Base-by-base conservation (phyloP, 2,888 invertebrate species). In the Epinotia demarniana region DNA sequence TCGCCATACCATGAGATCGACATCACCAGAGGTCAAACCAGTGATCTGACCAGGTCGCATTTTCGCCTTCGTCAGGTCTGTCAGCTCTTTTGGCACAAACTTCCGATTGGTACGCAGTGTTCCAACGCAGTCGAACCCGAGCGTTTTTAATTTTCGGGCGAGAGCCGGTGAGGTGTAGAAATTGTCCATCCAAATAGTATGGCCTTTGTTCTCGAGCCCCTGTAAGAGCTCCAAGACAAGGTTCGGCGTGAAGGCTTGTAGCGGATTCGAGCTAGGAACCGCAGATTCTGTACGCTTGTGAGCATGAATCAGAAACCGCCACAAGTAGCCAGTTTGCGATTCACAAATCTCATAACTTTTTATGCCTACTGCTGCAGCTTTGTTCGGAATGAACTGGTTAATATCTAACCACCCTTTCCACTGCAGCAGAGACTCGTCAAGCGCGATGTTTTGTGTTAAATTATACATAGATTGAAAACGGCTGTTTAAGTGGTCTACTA, bases 1-100 rank as follows among this genome's bases (percentile, higher is more conserved):
- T 78, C 80, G 6, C 77, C 87, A 73, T 85, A 89, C 43, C 88
- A 90, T 76, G 87, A 78, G 13, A 72, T 78, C 78, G 11, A 80
- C 76, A 73, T 79, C 75, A 13, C 78, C 18, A 13, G 19, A 79
- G 12, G 69, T 69, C 5, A 69, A 9, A 19, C 60, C 69, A 4
- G 60, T 3, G 19, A 69, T 73, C 66, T 80, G 73, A 62, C 80
- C 80, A 0, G 68, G 68, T 5, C 64, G 49, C 79, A 80, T 77
- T n/a, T 72, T 58, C 1, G 11, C 3, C 39, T 79, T 79, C 1
- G 73, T 74, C 8, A 77, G 16, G 8, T 58, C 74, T 12, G 76
- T 64, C 55, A 81, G 55, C 76, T 79, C 79, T 2, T 27, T 6
- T 12, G 81, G 81, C 11, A 80, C 81, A 33, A 77, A 79, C 69